Conservation (phyloP, 2,888 invertebrate genomes). For the Eupithecia tripunctaria region DNA sequence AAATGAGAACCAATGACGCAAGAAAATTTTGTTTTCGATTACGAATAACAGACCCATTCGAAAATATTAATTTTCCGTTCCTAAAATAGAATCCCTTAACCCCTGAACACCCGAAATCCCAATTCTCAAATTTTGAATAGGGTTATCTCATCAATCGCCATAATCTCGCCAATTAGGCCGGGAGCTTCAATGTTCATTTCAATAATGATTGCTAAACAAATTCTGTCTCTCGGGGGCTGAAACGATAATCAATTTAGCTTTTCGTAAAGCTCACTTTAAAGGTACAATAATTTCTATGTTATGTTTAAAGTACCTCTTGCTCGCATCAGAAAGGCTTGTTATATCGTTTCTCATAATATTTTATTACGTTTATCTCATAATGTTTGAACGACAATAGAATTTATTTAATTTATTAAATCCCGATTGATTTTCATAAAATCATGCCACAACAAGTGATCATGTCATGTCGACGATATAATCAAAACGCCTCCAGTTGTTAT, state of each 20-base stretch:
- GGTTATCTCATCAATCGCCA: slow-evolving; percentile 32
- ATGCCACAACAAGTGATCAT: background rate
- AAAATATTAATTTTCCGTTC: background rate
- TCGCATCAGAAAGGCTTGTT: slow-evolving; percentile 30
- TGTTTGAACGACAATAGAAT: background rate
- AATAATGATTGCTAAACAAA: slow-evolving; percentile 36
- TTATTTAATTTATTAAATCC: background rate
- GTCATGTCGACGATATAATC: slow-evolving; percentile 1
- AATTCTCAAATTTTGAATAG: slow-evolving; percentile 27
- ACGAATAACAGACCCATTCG: background rate
- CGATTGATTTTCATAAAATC: background rate
- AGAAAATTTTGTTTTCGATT: background rate
- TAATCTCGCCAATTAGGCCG: slow-evolving; percentile 34
- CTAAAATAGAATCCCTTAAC: slow-evolving; percentile 13
- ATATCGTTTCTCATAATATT: background rate
- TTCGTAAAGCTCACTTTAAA: slow-evolving; percentile 3
- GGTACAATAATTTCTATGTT: slow-evolving; percentile 28
- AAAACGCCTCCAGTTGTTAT: slow-evolving; percentile 21
- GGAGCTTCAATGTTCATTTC: slow-evolving; percentile 31
- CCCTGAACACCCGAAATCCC: slow-evolving; percentile 14
- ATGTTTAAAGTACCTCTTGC: slow-evolving; percentile 43
- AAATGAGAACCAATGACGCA: background rate
- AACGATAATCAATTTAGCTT: slow-evolving; percentile 38
- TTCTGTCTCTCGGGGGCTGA: slow-evolving; percentile 27
- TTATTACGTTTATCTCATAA: background rate